Conservation (phyloP, 1,140 invertebrate species). For the Thereuonema tuberculata region DNA sequence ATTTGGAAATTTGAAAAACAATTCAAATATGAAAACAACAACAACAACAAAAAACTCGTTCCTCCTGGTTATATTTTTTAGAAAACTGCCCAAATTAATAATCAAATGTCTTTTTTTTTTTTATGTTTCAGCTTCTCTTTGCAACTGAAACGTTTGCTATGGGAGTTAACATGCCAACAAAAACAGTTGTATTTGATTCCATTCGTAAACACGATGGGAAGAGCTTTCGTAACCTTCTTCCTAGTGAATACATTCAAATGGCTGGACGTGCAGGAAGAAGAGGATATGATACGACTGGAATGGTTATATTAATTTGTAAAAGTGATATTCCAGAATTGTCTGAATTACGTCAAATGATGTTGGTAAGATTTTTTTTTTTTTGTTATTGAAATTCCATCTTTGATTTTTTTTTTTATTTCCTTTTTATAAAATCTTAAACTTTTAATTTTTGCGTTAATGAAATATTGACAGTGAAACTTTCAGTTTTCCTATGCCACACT, state of each 20-base stretch:
- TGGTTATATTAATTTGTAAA: conserved; percentile 87
- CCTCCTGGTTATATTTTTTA: too few relatives aligned
- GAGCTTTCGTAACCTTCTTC: conserved; percentile 54
- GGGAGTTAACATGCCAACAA: conserved; percentile 97
- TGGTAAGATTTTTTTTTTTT: conserved; percentile 46
- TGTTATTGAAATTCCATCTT: too few relatives aligned
- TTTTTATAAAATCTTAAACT: too few relatives aligned
- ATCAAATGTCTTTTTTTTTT: too few relatives aligned
- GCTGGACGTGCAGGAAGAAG: conserved; percentile 88
- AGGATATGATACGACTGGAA: conserved; percentile 82
- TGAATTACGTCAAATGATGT: conserved; percentile 71
- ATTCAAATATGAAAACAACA: too few relatives aligned
- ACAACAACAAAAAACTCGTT: too few relatives aligned
- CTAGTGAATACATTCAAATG: conserved; percentile 96
- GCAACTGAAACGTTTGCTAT: conserved; percentile 99
- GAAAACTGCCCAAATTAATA: too few relatives aligned
- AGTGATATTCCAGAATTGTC: conserved; percentile 51
- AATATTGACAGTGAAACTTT: conserved; percentile 16
- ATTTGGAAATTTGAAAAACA: too few relatives aligned
- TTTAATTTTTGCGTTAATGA: conserved; percentile 18
- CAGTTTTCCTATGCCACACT: not conserved
- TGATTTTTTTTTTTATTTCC: conserved; percentile 11
- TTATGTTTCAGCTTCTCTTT: conserved; percentile 59
- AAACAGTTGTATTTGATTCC: conserved; percentile 90
- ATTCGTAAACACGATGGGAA: conserved; percentile 82